Evolutionary conservation across 2,888 invertebrate species (phyloP), one percentile per base, ranked within the genome.

Genomic region (Timandra comae): DNA sequence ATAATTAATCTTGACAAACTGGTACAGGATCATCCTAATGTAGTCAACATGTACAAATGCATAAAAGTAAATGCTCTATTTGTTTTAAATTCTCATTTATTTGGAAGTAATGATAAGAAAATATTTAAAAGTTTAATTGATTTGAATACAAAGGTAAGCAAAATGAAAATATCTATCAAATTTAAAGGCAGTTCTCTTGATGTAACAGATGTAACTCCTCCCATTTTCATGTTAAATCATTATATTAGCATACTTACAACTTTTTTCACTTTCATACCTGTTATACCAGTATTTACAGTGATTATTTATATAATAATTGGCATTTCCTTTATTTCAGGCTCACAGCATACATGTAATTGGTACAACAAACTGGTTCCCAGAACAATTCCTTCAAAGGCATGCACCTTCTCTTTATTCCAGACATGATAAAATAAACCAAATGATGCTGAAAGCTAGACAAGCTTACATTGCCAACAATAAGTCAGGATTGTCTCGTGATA

Each of bases 281-380:
- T n/a, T n/a, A n/a, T n/a, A n/a, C n/a, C n/a, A n/a, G 7, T 7
- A 16, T 25, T 30, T 13, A 22, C 20, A 22, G 22, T 33, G n/a
- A 26, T 26, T 11, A 29, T 21, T 16, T 29, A 30, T 12, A 34
- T 33, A 27, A 30, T 22, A 10, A 12, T 11, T 9, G 24, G 24
- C 30, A 7, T 12, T 22, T 29, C 10, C 11, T 12, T 26, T 47
- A 47, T 80, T 80, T 7, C 66, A 93, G 89, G 88, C 93, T 26
- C 92, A 93, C 46, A 93, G 92, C 19, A 90, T 96, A 36, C 91
- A 92, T 27, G 75, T 98, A 19, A 87, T 90, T 36, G 96, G 95
- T 1, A 93, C 93, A 60, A 87, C 93, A 8, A 71, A 95, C 32
- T 98, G 96, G 96, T 91, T 93, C 57, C 95, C 97, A 0, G 93